Conservation (phyloP, 2,113 vertebrate genomes). For the Lethenteron reissneri region DNA sequence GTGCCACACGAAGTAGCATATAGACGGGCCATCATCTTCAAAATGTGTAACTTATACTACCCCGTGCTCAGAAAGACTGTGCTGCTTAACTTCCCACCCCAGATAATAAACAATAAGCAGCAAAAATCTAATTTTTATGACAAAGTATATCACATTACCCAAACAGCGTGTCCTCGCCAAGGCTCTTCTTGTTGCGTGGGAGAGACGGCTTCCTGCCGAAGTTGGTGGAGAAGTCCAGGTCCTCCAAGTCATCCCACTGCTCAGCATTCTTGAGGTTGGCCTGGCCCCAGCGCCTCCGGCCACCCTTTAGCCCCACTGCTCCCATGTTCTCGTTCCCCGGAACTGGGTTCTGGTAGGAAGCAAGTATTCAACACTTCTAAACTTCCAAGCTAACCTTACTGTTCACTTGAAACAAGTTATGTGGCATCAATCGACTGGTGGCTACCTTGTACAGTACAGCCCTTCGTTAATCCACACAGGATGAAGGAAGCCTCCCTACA, state of each 20-base stretch:
- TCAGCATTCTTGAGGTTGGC: constrained; percentile 32
- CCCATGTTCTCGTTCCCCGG: constrained; percentile 30
- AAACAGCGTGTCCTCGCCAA: constrained; percentile 29
- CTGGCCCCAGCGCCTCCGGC: constrained; percentile 54
- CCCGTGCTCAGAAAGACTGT: no score
- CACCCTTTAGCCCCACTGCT: constrained; percentile 34
- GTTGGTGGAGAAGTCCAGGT: constrained; percentile 28
- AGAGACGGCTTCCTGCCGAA: constrained; percentile 23
- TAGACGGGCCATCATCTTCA: neutral
- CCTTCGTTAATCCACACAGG: no score
- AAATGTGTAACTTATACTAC: constrained; percentile 11
- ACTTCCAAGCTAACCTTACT: neutral
- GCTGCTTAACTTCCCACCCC: no score
- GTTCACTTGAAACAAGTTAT: neutral
- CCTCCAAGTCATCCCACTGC: constrained; percentile 57
- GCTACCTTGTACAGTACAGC: neutral
- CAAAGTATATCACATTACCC: constrained; percentile 26
- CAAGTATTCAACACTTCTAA: constrained; percentile 6
- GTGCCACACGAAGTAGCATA: accelerated
- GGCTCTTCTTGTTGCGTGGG: constrained; percentile 32
- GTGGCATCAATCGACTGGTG: neutral
- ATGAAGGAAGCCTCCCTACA: no score
- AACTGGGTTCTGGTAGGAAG: constrained; percentile 23
- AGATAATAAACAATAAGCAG: neutral
- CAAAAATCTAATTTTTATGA: constrained; percentile 4